Conservation (phyloP, 2,113 vertebrate genomes). For the Thalassarche chlororhynchos region DNA sequence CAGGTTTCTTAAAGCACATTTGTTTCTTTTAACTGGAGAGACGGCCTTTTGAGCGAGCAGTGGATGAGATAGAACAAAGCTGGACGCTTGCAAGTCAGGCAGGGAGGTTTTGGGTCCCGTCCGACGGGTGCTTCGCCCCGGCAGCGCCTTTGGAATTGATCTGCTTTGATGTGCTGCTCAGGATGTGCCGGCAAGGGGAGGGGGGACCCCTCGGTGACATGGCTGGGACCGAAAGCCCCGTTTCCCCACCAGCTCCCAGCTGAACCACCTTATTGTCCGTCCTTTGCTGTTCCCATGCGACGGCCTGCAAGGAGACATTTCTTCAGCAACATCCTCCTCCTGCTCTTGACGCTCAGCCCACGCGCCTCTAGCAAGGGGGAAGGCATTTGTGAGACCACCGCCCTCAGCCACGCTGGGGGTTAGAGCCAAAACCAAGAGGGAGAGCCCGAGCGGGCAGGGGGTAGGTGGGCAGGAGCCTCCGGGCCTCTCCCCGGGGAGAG, state of each 20-base stretch:
- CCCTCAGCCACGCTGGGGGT: background rate
- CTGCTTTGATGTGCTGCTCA: background rate
- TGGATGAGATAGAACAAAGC: background rate
- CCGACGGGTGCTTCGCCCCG: background rate
- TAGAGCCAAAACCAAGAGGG: background rate
- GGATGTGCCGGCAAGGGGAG: background rate
- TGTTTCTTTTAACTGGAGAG: background rate
- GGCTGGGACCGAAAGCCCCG: fast-evolving
- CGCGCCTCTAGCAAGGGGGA: background rate
- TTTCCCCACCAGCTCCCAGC: background rate
- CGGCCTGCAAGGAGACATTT: fast-evolving
- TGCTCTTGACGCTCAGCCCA: background rate
- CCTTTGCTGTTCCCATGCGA: background rate
- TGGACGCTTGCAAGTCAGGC: background rate
- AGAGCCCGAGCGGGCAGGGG: background rate
- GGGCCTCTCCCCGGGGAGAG: fast-evolving
- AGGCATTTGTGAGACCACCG: background rate
- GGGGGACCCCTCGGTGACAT: fast-evolving
- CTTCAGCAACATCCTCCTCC: background rate
- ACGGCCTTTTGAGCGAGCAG: background rate
- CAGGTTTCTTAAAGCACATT: background rate
- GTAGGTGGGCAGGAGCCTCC: background rate
- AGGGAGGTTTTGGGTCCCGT: background rate
- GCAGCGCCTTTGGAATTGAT: background rate
- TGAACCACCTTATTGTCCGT: fast-evolving